Base-by-base conservation (phyloP, 2,113 vertebrate genomes). In the Tragelaphus strepsiceros region DNA sequence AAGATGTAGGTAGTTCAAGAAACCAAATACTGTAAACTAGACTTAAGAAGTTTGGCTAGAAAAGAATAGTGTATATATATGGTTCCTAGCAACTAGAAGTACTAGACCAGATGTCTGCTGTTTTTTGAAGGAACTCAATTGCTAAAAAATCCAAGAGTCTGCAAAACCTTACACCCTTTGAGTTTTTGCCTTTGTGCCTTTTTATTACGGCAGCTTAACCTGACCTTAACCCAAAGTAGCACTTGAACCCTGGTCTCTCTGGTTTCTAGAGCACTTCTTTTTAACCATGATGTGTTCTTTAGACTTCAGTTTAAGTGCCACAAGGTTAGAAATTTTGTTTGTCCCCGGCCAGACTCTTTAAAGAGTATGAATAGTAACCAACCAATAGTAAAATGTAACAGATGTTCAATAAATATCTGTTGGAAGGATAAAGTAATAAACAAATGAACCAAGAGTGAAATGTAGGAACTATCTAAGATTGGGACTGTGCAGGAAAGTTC, bases 271-370 rank as follows among this genome's bases (percentile, higher is more conserved):
- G 12, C 4, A 32, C 30, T 54, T 85, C 35, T 2, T 91, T 85
- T 30, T 14, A 54, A 53, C 4, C 4, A 28, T 1, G 5, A 30
- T 1, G 2, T 1, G 2, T 49, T 49, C n/a, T 62, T 56, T 26
- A 49, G 54, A 30, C 22, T 81, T 17, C 2, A 35, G n/a, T 51
- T 74, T 82, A 43, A 91, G 59, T 4, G 0, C 6, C 16, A 13
- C 49, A 39, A 10, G 15, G 4, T 22, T 24, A 24, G 35, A 21
- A 2, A 43, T n/a, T 91, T 53, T 80, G 14, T 67, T 51, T 49
- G 7, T 49, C n/a, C 28, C 30, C 12, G 77, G 16, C 2, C 16
- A 58, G 43, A 16, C n/a, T 24, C 67, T 58, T 62, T 3, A 35
- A 74, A 78, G 15, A 30, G 5, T 24, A 15, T 19, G 35, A 83